Conservation (phyloP, 2,888 invertebrate genomes). For the Dasypogon diadema region DNA sequence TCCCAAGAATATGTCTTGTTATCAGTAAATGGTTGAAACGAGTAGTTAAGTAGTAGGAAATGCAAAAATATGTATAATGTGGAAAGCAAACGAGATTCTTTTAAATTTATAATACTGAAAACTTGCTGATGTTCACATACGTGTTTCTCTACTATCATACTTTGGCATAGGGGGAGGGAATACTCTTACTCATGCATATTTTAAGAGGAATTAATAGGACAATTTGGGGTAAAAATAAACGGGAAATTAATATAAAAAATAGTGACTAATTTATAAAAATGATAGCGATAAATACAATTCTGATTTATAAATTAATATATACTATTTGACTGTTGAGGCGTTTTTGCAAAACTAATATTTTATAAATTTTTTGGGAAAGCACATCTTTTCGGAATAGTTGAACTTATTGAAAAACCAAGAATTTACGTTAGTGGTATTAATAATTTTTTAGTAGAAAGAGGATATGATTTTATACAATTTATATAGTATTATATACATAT, state of each 20-base stretch:
- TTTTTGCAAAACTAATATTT: conserved; percentile 21
- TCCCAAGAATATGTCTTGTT: conserved; percentile 12
- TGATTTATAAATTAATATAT: conserved; percentile 11
- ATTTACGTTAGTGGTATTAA: conserved; percentile 29
- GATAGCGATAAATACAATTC: conserved; percentile 40
- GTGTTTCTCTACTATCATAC: conserved; percentile 25
- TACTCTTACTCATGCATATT: conserved; percentile 37
- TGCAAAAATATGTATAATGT: conserved; percentile 47
- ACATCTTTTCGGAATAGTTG: conserved; percentile 12
- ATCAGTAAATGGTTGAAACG: conserved; percentile 16
- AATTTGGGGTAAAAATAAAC: conserved; percentile 32
- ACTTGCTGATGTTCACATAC: conserved; percentile 29
- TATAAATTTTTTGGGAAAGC: conserved; percentile 11
- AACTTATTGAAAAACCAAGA: conserved; percentile 32
- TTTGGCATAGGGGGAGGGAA: conserved; percentile 26
- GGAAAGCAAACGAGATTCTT: conserved; percentile 37
- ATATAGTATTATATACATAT: conserved; percentile 52
- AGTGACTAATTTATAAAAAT: conserved; percentile 43
- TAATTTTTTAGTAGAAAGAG: conserved; percentile 21
- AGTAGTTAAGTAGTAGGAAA: background rate
- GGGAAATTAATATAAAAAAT: conserved; percentile 43
- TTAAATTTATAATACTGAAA: conserved; percentile 21
- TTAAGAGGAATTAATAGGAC: conserved; percentile 15
- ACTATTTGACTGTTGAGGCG: conserved; percentile 40
- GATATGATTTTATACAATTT: conserved; percentile 59